Percentiles rank a stretch among this genome's conserved stretches.
These are phyloP conservation scores for Lithosia quadra DNA, from an alignment of 2,888 invertebrate genomes.

Conservation along the genomic window DNA sequence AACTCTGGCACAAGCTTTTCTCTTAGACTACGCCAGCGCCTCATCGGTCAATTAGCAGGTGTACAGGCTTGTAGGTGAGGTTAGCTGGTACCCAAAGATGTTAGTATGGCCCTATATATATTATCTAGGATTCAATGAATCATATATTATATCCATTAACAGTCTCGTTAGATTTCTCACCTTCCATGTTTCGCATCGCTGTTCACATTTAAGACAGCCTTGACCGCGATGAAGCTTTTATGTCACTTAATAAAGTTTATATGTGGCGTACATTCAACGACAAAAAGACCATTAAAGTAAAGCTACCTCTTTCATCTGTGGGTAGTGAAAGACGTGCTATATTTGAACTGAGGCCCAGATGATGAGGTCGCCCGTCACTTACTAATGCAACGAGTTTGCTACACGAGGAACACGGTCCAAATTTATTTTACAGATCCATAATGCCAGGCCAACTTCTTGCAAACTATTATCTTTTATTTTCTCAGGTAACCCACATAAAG, in stretches of 20 bases:
- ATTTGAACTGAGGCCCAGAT: constrained; percentile 40
- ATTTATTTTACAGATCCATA: neutral
- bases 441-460: neutral
- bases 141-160: constrained; percentile 23
- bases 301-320: constrained; percentile 37
- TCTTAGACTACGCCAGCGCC: no score
- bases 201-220: constrained; percentile 42
- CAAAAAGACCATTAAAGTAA: constrained; percentile 36
- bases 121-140: no score
- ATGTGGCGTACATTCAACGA: constrained; percentile 44
- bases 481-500: neutral
- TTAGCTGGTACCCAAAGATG: no score
- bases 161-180: constrained; percentile 19
- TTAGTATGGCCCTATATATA: no score
- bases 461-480: neutral
- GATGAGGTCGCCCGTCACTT: constrained; percentile 43
- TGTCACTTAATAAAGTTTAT: constrained; percentile 45
- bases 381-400: constrained; percentile 43
- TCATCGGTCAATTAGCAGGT: no score
- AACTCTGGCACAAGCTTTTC: no score
- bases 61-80: no score
- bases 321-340: constrained; percentile 36
- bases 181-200: constrained; percentile 20
- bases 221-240: constrained; percentile 46
- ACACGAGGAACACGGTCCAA: constrained; percentile 33